A percentile compares a stretch with the other conserved stretches of the same genome.
phyloP scores from a whole-genome alignment of 1,140 invertebrate species.

The Helicorthomorpha holstii region DNA sequence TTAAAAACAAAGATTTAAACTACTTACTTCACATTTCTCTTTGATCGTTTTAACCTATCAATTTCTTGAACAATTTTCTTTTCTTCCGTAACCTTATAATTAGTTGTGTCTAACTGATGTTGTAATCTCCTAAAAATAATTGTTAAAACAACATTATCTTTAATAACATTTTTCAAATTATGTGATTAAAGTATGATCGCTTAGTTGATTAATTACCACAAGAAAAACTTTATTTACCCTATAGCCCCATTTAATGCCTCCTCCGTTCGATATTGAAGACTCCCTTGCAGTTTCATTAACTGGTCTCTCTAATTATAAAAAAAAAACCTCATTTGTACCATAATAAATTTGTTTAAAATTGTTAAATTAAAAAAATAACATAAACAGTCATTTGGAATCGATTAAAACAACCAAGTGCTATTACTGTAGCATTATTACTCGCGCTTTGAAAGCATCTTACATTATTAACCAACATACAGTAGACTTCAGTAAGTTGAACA shows the following conservation, averaged over 20 bases:
- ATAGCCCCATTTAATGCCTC: neutral
- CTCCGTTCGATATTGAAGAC: neutral
- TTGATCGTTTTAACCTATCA: slow-evolving; percentile 23
- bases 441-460: neutral
- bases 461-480: neutral
- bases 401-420: neutral
- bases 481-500: neutral
- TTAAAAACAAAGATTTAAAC: neutral
- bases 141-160: neutral
- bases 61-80: slow-evolving; percentile 26
- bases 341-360: neutral
- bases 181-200: neutral
- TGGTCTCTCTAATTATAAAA: neutral
- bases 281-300: neutral
- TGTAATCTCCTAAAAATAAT: slow-evolving; percentile 17
- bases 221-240: too few relatives aligned
- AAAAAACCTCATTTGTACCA: neutral
- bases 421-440: neutral
- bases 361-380: too few relatives aligned
- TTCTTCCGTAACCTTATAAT: slow-evolving; percentile 24
- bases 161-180: neutral
- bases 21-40: slow-evolving; percentile 20
- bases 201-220: neutral
- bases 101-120: slow-evolving; percentile 19
- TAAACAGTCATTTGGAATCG: too few relatives aligned